Base-by-base conservation (phyloP, 2,797 vertebrate species). In the Spondyliosoma cantharus region DNA sequence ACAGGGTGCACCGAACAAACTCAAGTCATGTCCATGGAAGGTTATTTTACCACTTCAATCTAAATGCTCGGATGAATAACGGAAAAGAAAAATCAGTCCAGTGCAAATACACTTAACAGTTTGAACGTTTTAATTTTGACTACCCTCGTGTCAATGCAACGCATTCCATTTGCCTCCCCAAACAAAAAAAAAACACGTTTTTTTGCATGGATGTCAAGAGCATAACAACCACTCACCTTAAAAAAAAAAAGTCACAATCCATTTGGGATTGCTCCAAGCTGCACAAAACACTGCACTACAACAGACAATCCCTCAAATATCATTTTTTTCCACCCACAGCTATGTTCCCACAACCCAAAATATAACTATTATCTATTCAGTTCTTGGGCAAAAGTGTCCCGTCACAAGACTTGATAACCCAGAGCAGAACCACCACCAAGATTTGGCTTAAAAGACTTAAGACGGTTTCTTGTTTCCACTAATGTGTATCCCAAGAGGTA, bases 41-140 rank as follows among this genome's bases (percentile, higher is more conserved):
- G 15, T 46, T 15, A 42, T 37, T 37, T 37, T 11, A 37, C 37
- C 24, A 58, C 61, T 48, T 42, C 24, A 25, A 8, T 49, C 29
- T 50, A 76, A 81, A 68, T 43, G 22, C 16, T 71, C 2, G 14
- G 1, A 27, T 61, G 3, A 65, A 25, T 65, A 52, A 37, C 32
- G 4, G 1, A 19, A 16, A 19, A 63, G 0, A 53, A 50, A 67
- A 37, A n/a, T 19, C 43, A 7, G 3, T 13, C 56, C 67, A 67
- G 58, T 72, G 73, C 43, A 52, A 86, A 87, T 25, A 79, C 29
- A 78, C 32, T 54, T 37, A 15, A 43, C 60, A 67, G 5, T 52
- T 61, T 57, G 17, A 48, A 48, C 22, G 59, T 74, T 83, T 64
- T 17, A 60, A 73, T 66, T 54, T 49, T 19, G 7, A 76, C 60